These are phyloP conservation scores for Sinella curviseta DNA, from an alignment of 1,140 invertebrate genomes.

Conservation along the genomic window DNA sequence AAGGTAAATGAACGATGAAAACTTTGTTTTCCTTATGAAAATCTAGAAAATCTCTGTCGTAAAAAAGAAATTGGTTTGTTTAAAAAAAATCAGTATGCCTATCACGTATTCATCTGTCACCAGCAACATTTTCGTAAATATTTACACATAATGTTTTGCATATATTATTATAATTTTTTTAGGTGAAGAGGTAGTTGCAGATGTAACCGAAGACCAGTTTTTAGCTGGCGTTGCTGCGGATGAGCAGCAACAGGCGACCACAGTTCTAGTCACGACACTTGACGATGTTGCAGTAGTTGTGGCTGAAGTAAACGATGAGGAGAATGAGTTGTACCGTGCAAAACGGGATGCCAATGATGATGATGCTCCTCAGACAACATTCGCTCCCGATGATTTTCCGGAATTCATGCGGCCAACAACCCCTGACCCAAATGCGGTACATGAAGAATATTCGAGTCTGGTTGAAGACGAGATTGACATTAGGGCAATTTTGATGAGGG, in stretches of 20 bases:
- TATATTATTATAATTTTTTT: not conserved
- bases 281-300: not conserved
- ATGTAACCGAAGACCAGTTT: conserved; percentile 5
- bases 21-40: not conserved
- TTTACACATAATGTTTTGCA: no score
- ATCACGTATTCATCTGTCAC: no score
- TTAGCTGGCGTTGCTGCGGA: not conserved
- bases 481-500: not conserved
- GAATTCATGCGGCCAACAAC: conserved; percentile 30
- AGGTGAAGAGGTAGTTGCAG: not conserved
- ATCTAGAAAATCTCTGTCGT: not conserved
- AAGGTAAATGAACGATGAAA: not conserved
- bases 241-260: not conserved
- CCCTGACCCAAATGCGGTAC: conserved; percentile 24
- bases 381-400: not conserved
- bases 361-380: not conserved
- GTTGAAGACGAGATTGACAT: not conserved
- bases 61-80: not conserved
- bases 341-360: not conserved
- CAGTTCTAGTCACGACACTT: not conserved
- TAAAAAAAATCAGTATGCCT: no score
- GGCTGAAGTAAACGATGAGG: not conserved
- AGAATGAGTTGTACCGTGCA: not conserved
- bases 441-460: not conserved
- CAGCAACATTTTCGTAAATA: no score